Base-by-base conservation (phyloP, 2,888 invertebrate genomes). In the Branchellion lobata region DNA sequence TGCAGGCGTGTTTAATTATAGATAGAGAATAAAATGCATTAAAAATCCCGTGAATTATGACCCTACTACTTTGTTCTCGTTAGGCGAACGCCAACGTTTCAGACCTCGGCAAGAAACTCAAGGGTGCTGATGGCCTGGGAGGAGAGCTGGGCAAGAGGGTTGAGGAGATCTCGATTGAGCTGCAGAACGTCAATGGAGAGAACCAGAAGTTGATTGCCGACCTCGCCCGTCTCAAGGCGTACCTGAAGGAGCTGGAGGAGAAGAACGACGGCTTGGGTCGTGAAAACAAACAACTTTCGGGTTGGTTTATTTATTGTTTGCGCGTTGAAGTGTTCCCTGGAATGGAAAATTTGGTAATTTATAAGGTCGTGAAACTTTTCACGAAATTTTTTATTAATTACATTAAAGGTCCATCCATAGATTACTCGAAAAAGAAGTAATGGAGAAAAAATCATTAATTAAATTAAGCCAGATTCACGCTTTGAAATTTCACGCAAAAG, bases 231-330 rank as follows among this genome's bases (percentile, higher is more conserved):
- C 91, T 95, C 89, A 91, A 91, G 85, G 94, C 96, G 87, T 94
- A 96, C 89, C 91, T 96, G 88, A 96, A 97, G 90, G 98, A 98
- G 90, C 94, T 95, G 85, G 92, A 95, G 85, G 98, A 99, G 89
- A 92, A 94, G 88, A 96, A 95, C 90, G 95, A 94, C 87, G 93
- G 93, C 86, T 92, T 99, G 84, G 92, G 92, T 85, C 92, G 98
- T 86, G 99, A 99, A 89, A 98, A 98, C 91, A 97, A 96, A 92
- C 96, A 96, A 90, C 90, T 99, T 89, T 92, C 92, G 88, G 95
- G 96, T 96, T 86, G 88, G 90, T 87, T 21, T 53, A 5, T 29
- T 14, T 27, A 53, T 1, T 27, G 8, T 65, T 24, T 14, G n/a
- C n/a, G n/a, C n/a, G n/a, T n/a, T n/a, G n/a, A n/a, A n/a, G n/a